phyloP scores from a whole-genome alignment of 2,888 invertebrate species.

The Leucozona laternaria region DNA sequence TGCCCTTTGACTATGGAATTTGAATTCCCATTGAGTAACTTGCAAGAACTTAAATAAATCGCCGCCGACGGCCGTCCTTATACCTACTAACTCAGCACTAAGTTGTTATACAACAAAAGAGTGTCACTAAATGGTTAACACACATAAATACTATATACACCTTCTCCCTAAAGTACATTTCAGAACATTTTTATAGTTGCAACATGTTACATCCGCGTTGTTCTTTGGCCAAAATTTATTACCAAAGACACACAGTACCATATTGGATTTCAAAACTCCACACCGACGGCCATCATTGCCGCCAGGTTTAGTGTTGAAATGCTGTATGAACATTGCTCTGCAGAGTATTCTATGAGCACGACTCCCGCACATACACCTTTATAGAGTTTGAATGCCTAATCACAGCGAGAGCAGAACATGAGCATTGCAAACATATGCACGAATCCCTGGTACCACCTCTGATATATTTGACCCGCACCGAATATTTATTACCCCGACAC shows the following conservation, averaged over 20 bases:
- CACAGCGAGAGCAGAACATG: conserved; percentile 57
- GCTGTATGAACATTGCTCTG: not conserved
- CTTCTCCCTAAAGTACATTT: not conserved
- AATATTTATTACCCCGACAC: conserved; percentile 72
- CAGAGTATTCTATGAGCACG: conserved; percentile 59
- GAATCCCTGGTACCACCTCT: conserved; percentile 74
- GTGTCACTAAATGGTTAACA: conserved; percentile 26
- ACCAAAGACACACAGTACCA: conserved; percentile 64
- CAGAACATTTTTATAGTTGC: conserved; percentile 62
- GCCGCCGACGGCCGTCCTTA: not conserved
- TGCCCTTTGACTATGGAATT: not conserved
- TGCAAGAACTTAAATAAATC: not conserved
- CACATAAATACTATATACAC: not conserved
- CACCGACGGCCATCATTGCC: conserved; percentile 3
- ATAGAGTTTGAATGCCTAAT: conserved; percentile 48
- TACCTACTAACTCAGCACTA: conserved; percentile 1
- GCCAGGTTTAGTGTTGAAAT: not conserved
- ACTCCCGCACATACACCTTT: conserved; percentile 68
- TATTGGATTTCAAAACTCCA: conserved; percentile 70
- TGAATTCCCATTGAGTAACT: not conserved
- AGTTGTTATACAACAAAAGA: conserved; percentile 3
- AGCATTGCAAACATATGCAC: conserved; percentile 66
- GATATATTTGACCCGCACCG: conserved; percentile 74
- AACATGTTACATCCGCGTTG: conserved; percentile 71
- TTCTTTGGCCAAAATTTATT: conserved; percentile 68